Base-by-base conservation (phyloP, 2,888 invertebrate species). In the Pristionchus maxplancki region DNA sequence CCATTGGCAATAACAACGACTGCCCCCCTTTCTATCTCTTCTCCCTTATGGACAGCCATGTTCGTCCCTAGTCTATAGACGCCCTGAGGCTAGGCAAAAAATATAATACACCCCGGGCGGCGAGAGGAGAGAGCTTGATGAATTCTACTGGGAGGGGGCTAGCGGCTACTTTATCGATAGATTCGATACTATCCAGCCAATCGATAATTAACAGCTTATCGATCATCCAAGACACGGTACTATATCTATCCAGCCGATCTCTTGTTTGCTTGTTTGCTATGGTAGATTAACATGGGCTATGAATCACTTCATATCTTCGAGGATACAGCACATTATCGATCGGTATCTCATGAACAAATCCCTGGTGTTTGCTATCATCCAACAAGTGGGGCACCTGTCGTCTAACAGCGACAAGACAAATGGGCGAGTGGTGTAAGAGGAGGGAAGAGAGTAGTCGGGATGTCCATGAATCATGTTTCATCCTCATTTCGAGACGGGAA, bases 381-480 rank as follows among this genome's bases (percentile, higher is more conserved):
- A 37, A 78, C 78, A 78, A 78, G 78, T 78, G 44, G 17, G 44
- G 44, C 78, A 78, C 78, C 78, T 78, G 78, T 78, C 40, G 11
- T 24, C 40, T 78, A 78, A 78, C 37, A 78, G 17, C 37, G 74
- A 74, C 78, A 44, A 44, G 78, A 78, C 17, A 40, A 78, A 78
- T 78, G 78, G 6, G 24, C 58, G 58, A 24, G 74, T 20, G 71
- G 20, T 78, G 78, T 78, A 78, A 78, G 78, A 74, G 78, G 1
- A 44, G 78, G 13, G 78, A 78, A 28, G 44, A 78, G 78, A 48
- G 40, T n/a, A 2, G 15, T n/a, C n/a, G 78, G 20, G n/a, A 37
- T 34, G 44, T 78, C 78, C 78, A 78, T 78, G 78, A 78, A 78
- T 78, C 78, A 78, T 78, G 78, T 78, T 48, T 78, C 78, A 78